Conservation (phyloP, 2,797 vertebrate species). For the Diplodus sargus region DNA sequence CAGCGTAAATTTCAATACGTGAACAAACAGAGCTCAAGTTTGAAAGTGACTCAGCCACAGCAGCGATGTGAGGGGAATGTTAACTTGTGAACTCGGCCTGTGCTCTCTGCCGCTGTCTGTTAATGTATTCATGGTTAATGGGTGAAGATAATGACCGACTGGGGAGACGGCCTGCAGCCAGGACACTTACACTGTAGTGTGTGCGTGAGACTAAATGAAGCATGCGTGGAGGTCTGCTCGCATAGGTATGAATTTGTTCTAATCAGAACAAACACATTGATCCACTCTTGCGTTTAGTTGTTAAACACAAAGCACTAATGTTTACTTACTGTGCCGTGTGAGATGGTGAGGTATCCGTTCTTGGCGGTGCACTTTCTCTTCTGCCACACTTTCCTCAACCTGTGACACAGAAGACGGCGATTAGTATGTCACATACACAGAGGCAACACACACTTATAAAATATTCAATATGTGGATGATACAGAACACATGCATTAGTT, state of each 20-base stretch:
- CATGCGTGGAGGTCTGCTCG: background rate
- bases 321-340: constrained; percentile 94
- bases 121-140: constrained; percentile 38
- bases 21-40: constrained; percentile 18
- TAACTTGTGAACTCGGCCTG: constrained; percentile 26
- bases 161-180: constrained; percentile 20
- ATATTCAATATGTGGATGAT: constrained; percentile 16
- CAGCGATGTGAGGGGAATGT: constrained; percentile 28
- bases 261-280: background rate
- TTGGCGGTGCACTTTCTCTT: constrained; percentile 98
- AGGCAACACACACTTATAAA: background rate
- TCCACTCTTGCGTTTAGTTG: background rate
- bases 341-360: constrained; percentile 99
- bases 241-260: background rate
- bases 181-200: background rate
- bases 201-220: constrained; percentile 1
- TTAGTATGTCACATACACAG: constrained; percentile 10
- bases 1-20: constrained; percentile 47
- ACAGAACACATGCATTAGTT: constrained; percentile 24
- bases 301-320: background rate
- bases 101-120: constrained; percentile 13
- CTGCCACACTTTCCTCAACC: constrained; percentile 99
- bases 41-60: constrained; percentile 6
- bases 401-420: constrained; percentile 56
- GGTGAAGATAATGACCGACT: constrained; percentile 15